Evolutionary conservation across 2,888 invertebrate species (phyloP), one percentile per base, ranked within the genome.

Genomic region (Tromatobia lineatoria): DNA sequence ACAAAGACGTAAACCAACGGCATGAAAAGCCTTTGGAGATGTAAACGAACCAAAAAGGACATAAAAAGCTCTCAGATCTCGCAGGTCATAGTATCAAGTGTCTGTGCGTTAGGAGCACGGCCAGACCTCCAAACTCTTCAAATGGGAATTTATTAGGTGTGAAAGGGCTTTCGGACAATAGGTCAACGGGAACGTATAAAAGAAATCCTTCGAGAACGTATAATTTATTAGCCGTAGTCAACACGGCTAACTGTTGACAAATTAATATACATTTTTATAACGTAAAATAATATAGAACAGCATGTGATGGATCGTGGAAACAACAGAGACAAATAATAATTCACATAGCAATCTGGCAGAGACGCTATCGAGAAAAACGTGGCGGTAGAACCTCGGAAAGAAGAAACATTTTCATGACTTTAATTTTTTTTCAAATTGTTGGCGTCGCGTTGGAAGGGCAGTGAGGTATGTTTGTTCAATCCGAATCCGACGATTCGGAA

Each of bases 401-500:
- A 38, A 38, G 4, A 38, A 38, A 38, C 34, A 38, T 38, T 38
- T 7, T 38, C 34, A 38, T 38, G 3, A 38, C 4, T 38, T 38
- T 38, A 38, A 38, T 38, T 38, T 38, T 38, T 38, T 38, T 38
- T 10, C 10, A 2, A 8, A 38, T 38, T 38, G 38, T 10, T 38
- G 38, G 7, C 1, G 2, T 10, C 10, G 0, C 38, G 38, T 47
- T 25, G 23, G 15, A 25, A 23, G 47, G 20, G 74, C 61, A 79
- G 57, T 42, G 66, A 42, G 25, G 15, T 61, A 45, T 18, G 34
- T 70, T 47, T 67, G 86, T 54, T 88, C 86, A 87, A 87, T 90
- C 88, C 18, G 88, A 89, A 81, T 89, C 88, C 3, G 89, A 89
- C 23, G 87, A 88, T 82, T 90, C 90, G 15, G 90, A 89, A 81